phyloP scores from a whole-genome alignment of 1,140 invertebrate genomes.

The Sycophila sp. region DNA sequence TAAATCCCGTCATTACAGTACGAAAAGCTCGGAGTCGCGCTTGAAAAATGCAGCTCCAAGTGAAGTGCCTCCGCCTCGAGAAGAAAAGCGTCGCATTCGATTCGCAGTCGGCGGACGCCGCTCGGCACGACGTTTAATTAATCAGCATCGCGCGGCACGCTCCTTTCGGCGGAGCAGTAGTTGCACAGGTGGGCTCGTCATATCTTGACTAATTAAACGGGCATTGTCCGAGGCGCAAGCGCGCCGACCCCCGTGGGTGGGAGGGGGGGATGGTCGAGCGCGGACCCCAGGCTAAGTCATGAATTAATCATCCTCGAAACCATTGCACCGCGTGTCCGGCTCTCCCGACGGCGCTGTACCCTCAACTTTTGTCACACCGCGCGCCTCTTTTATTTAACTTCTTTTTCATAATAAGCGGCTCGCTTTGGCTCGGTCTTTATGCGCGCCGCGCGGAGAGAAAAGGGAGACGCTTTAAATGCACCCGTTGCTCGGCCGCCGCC shows the following conservation, averaged over 20 bases:
- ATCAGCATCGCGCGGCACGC: neutral
- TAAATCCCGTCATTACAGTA: slow-evolving; percentile 10
- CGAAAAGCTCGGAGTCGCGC: neutral
- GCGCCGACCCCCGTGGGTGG: slow-evolving; percentile 42
- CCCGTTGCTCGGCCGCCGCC: neutral
- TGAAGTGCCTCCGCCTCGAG: neutral
- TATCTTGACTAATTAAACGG: slow-evolving; percentile 59
- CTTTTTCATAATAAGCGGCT: neutral
- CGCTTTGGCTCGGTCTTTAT: neutral
- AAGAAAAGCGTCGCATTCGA: neutral
- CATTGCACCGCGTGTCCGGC: slow-evolving; percentile 20
- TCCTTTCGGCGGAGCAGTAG: slow-evolving; percentile 31
- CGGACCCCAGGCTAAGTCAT: slow-evolving; percentile 48
- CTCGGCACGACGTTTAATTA: slow-evolving; percentile 13
- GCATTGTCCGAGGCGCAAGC: slow-evolving; percentile 51
- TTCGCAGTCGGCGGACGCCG: neutral
- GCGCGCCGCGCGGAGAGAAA: neutral
- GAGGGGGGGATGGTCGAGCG: neutral
- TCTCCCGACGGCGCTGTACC: slow-evolving; percentile 20
- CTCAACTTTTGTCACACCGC: neutral
- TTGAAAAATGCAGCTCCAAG: slow-evolving; percentile 3
- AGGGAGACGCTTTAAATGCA: neutral
- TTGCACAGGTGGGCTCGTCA: slow-evolving; percentile 53
- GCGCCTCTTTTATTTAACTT: neutral
- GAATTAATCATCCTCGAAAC: slow-evolving; percentile 56